phyloP scores from a whole-genome alignment of 2,888 invertebrate species.

The Polydesmus complanatus region DNA sequence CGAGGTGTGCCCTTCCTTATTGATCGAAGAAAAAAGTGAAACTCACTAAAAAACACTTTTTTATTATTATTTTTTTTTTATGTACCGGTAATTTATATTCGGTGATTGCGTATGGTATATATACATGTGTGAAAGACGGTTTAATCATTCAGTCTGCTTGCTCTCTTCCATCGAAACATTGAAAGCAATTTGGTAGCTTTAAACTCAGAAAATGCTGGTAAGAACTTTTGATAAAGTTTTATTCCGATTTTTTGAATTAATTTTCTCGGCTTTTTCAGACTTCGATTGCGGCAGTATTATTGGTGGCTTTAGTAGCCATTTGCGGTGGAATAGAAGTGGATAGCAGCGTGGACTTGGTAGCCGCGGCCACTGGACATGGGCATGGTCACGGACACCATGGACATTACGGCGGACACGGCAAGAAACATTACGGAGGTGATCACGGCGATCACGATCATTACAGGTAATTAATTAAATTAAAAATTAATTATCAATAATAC shows the following conservation, averaged over 20 bases:
- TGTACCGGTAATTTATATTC: too few relatives aligned
- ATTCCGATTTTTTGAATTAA: too few relatives aligned
- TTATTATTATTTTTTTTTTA: too few relatives aligned
- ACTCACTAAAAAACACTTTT: not conserved
- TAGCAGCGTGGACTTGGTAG: not conserved
- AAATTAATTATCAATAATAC: too few relatives aligned
- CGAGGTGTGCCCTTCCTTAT: not conserved
- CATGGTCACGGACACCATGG: not conserved
- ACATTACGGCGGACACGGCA: conserved; percentile 13
- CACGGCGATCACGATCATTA: conserved; percentile 9
- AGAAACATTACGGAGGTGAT: conserved; percentile 32
- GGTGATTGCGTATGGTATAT: not conserved
- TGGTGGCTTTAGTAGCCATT: not conserved
- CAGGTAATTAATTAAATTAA: too few relatives aligned
- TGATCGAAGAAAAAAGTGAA: not conserved
- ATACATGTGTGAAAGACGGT: not conserved
- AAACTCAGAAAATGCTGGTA: not conserved
- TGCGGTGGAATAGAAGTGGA: not conserved
- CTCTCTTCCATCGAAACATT: not conserved
- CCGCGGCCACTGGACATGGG: not conserved
- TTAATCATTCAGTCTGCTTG: not conserved
- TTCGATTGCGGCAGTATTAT: not conserved
- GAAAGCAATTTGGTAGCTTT: not conserved
- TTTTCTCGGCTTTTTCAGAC: too few relatives aligned
- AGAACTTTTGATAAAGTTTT: too few relatives aligned